Conservation (phyloP, 2,113 vertebrate species). For the Empidonax alnorum region DNA sequence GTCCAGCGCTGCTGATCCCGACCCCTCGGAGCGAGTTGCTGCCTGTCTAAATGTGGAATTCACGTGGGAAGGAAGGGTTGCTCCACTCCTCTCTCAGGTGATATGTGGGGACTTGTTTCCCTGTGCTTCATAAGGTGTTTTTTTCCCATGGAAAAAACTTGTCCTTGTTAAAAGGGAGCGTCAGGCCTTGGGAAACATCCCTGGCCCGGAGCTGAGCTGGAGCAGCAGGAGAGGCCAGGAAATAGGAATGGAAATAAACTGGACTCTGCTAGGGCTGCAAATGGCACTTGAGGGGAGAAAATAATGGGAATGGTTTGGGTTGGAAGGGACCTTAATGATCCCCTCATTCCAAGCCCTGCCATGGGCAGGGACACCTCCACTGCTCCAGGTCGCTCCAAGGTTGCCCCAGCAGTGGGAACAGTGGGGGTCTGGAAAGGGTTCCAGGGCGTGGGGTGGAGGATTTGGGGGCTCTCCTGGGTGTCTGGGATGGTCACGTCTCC, state of each 20-base stretch:
- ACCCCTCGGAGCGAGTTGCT: not conserved
- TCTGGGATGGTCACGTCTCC: not conserved
- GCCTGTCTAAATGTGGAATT: not conserved
- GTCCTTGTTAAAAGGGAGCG: accelerated
- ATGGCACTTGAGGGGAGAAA: not conserved
- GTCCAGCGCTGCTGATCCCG: too few species aligned
- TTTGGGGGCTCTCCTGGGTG: not conserved
- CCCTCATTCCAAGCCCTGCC: not conserved
- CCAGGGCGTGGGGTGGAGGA: accelerated
- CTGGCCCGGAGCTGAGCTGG: not conserved
- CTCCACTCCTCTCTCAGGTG: not conserved
- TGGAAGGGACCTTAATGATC: not conserved
- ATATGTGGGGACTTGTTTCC: not conserved
- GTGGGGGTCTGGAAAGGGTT: accelerated
- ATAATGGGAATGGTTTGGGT: not conserved
- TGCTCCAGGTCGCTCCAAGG: not conserved
- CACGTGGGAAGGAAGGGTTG: accelerated
- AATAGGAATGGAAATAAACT: not conserved
- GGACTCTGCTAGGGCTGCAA: not conserved
- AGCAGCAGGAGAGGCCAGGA: not conserved
- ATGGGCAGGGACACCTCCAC: not conserved
- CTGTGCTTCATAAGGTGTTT: not conserved
- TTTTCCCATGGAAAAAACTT: not conserved
- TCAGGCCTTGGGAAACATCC: not conserved
- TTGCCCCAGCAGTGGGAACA: too few species aligned